Base-by-base conservation (phyloP, 2,797 vertebrate species). In the Dendrocincla tyrannina region DNA sequence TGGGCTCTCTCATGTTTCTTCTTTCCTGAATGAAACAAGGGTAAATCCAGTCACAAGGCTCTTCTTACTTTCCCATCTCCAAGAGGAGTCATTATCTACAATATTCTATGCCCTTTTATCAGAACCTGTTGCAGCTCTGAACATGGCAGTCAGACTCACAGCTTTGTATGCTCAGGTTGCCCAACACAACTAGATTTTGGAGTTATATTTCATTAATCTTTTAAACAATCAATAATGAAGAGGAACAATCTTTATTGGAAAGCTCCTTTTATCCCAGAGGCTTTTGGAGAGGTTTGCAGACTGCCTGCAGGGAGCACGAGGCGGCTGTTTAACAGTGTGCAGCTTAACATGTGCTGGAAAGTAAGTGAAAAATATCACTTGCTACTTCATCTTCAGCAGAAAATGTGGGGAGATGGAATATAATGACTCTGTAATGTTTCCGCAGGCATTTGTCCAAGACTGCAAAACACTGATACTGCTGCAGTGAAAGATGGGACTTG, bases 201-300 rank as follows among this genome's bases (percentile, higher is more conserved):
- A 95, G 70, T 79, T 30, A 52, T 86, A 79, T 92, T 92, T 88
- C 80, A 88, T 95, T 92, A 73, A 73, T 89, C 32, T 74, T 77
- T 85, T 85, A 59, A 87, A 79, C 52, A 85, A 85, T 92, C 81
- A 94, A 73, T 91, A 91, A 84, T 89, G 91, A 67, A 88, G 88
- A 66, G 27, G 52, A 86, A 83, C 68, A 72, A 69, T 63, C 80
- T 94, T 87, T 30, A 33, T 76, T 91, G 77, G 56, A 91, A 74
- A 78, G 46, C 47, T 72, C 50, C 42, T 67, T 84, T 91, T 69
- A 69, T 73, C 46, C 59, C 30, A 27, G n/a, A 66, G 46, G 84
- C 66, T 82, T 79, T 74, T 56, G 47, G 60, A 63, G 63, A 69
- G 62, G 46, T 69, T 88, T 93, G 59, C 33, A 76, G 85, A 11